Percentiles rank a stretch among this genome's conserved stretches.
These are phyloP conservation scores for Cnemophilus loriae DNA, from an alignment of 2,113 vertebrate species.

Conservation along the genomic window DNA sequence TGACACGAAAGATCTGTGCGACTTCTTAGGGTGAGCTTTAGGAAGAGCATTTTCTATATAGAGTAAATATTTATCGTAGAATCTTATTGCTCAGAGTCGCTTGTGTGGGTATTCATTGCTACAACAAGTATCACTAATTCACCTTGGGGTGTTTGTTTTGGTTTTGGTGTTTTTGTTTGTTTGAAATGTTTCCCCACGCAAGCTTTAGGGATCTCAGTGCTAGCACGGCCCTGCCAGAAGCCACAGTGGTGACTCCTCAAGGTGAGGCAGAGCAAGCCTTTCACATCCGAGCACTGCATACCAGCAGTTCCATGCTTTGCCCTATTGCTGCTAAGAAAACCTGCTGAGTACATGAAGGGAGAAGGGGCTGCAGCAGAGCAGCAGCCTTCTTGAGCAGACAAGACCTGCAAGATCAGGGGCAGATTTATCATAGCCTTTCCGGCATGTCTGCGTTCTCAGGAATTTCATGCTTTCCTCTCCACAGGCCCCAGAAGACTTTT, in stretches of 20 bases:
- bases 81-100: not conserved
- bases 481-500: not conserved
- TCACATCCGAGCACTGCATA: rapidly evolving
- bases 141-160: not conserved
- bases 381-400: not conserved
- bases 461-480: not conserved
- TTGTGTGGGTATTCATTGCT: not conserved
- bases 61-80: not conserved
- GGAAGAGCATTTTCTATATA: not conserved
- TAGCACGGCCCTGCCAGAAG: not conserved
- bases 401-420: not conserved
- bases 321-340: not conserved
- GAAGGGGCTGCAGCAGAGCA: not conserved
- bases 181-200: not conserved
- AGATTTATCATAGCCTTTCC: not conserved
- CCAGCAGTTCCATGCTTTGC: not conserved
- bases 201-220: rapidly evolving
- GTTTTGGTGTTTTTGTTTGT: not conserved
- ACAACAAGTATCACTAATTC: not conserved
- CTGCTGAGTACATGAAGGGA: not conserved
- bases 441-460: not conserved
- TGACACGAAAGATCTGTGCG: rapidly evolving
- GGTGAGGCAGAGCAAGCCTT: not conserved
- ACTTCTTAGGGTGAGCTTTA: not conserved
- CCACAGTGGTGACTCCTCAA: not conserved